phyloP scores from a whole-genome alignment of 2,888 invertebrate genomes.

The Syrista parreyssii region DNA sequence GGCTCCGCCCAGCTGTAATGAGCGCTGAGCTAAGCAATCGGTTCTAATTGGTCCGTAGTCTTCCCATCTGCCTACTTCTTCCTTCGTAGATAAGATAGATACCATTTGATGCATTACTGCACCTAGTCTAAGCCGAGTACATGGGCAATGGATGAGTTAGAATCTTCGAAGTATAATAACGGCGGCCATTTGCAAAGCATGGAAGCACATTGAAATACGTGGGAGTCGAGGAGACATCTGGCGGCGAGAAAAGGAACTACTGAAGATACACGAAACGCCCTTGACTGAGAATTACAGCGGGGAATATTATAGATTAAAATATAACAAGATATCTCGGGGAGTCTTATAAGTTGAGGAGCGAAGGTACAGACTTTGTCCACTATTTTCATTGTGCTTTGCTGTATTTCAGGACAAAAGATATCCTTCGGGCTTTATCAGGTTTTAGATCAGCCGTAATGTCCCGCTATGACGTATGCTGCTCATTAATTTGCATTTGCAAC shows the following conservation, averaged over 20 bases:
- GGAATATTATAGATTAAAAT: constrained; percentile 46
- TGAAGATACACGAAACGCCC: background rate
- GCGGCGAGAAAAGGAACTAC: background rate
- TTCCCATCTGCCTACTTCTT: background rate
- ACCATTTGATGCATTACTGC: background rate
- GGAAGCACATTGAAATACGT: background rate
- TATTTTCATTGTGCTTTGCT: constrained; percentile 31
- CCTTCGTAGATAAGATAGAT: background rate
- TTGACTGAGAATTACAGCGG: background rate
- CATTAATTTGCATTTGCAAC: constrained; percentile 55
- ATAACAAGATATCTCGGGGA: constrained; percentile 40
- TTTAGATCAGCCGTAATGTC: constrained; percentile 53
- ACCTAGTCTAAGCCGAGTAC: background rate
- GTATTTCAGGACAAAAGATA: constrained; percentile 17
- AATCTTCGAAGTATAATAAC: background rate
- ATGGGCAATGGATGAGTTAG: background rate
- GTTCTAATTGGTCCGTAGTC: constrained; percentile 28
- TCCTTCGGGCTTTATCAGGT: constrained; percentile 44
- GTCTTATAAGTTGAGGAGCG: constrained; percentile 44
- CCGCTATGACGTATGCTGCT: constrained; percentile 50
- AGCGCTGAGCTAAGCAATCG: constrained; percentile 28
- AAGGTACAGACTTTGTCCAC: constrained; percentile 25
- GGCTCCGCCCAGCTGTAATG: constrained; percentile 28
- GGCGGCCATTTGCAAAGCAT: background rate
- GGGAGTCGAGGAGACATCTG: background rate